Evolutionary conservation across 2,888 invertebrate genomes (phyloP), one percentile per base, ranked within the genome.

Genomic region (Halictus quadricinctus): DNA sequence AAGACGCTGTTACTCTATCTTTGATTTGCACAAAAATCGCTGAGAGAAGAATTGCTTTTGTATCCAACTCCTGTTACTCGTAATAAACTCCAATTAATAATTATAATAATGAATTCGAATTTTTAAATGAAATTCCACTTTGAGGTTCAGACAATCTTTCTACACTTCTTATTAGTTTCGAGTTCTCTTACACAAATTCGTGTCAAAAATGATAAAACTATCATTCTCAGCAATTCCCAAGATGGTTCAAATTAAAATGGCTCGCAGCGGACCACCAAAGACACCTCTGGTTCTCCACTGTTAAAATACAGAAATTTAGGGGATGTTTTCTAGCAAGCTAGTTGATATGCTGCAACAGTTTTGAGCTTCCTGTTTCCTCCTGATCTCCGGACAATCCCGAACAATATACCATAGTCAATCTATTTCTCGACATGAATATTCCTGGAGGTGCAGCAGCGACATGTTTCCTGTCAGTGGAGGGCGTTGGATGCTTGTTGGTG

Each of bases 341-440:
- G 36, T 90, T 90, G 80, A 83, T 88, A 90, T 90, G 89, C 90
- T 54, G 43, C 76, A 41, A 85, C 80, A 79, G 88, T 82, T 79
- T 77, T 69, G 1, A 21, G 69, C 69, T 89, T 90, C 88, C 87
- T 80, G 89, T 72, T 72, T 60, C 60, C 79, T 41, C 72, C 64
- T 43, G 74, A 58, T 58, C 74, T 15, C n/a, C 12, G 41, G 79
- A 73, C 46, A 54, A 15, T 29, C 15, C 41, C 36, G 25, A 66
- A 81, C 84, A 81, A 80, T 75, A 79, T 72, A 72, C 80, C 79
- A n/a, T 46, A 72, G 83, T 76, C 89, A 89, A 89, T 90, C 88
- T 90, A 90, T 89, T 91, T 91, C 88, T 93, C 89, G 88, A 89
- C 91, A 91, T 90, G 91, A 93, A 93, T 93, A 92, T 91, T 90